These are phyloP conservation scores for Liasis olivaceus DNA, from an alignment of 2,797 vertebrate species.

Conservation along the genomic window DNA sequence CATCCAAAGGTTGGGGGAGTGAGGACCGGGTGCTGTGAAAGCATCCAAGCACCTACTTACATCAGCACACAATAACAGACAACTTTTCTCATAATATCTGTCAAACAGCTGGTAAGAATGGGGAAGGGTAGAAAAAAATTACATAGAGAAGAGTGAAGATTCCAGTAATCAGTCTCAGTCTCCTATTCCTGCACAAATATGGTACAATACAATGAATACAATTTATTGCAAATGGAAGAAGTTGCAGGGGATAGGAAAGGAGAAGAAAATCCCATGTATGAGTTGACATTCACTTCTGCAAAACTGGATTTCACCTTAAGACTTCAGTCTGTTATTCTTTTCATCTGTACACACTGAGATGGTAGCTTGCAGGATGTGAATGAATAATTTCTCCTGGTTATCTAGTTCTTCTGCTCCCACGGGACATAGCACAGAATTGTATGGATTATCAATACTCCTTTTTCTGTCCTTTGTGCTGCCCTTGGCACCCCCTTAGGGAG, in stretches of 20 bases:
- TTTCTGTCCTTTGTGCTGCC: neutral
- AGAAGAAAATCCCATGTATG: neutral
- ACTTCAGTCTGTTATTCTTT: neutral
- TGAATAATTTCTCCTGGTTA: neutral
- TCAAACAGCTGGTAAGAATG: neutral
- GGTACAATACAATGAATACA: neutral
- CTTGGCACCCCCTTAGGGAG: neutral
- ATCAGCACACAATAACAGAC: neutral
- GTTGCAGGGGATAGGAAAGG: neutral
- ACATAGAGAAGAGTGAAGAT: neutral
- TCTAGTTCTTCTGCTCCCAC: neutral
- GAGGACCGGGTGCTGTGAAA: too few species aligned
- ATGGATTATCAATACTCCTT: neutral
- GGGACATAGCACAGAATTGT: neutral
- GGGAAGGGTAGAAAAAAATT: neutral
- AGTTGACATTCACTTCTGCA: neutral
- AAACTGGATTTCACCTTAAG: neutral
- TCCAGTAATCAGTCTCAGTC: neutral
- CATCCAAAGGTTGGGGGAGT: too few species aligned
- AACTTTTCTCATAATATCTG: neutral
- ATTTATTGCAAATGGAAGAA: neutral
- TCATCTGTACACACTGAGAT: neutral
- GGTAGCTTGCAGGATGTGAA: neutral
- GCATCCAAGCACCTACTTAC: neutral
- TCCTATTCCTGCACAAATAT: neutral